These are phyloP conservation scores for Aleiodes sp. DNA, from an alignment of 1,140 invertebrate genomes.

Conservation along the genomic window DNA sequence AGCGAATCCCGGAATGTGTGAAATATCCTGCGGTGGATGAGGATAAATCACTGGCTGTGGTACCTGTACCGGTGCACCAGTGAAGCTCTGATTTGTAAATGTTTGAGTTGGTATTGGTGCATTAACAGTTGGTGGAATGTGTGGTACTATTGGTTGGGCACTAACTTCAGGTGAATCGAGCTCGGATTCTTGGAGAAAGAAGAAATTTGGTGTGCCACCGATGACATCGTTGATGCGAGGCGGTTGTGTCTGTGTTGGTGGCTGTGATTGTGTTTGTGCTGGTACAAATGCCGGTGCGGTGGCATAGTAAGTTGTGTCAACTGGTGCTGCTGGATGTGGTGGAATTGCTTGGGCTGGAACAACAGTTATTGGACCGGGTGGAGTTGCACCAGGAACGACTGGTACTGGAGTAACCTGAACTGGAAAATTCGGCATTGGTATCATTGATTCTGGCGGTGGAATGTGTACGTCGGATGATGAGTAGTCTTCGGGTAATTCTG, in stretches of 20 bases:
- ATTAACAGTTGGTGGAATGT: constrained; percentile 68
- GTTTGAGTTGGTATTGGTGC: constrained; percentile 78
- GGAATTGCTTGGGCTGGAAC: constrained; percentile 56
- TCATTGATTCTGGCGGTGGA: constrained; percentile 54
- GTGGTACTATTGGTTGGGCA: constrained; percentile 54
- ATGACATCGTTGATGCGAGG: constrained; percentile 74
- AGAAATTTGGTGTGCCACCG: constrained; percentile 40
- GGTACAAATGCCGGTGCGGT: constrained; percentile 55
- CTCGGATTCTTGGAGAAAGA: constrained; percentile 78
- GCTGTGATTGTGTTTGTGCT: constrained; percentile 34
- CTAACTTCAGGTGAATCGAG: constrained; percentile 73
- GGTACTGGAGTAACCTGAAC: constrained; percentile 55
- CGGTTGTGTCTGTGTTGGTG: constrained; percentile 55
- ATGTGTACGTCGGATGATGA: constrained; percentile 57
- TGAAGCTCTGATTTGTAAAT: constrained; percentile 81
- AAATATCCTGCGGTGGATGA: constrained; percentile 58
- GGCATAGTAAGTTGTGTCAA: constrained; percentile 57
- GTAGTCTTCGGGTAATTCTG: constrained; percentile 49
- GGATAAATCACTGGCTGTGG: constrained; percentile 59
- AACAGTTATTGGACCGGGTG: constrained; percentile 57
- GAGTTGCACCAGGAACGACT: constrained; percentile 55
- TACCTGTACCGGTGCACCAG: constrained; percentile 57
- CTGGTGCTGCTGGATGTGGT: constrained; percentile 48
- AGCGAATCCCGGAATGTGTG: constrained; percentile 61
- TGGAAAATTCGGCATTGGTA: constrained; percentile 56